Conservation (phyloP, 2,113 vertebrate species). For the Laterallus jamaicensis region DNA sequence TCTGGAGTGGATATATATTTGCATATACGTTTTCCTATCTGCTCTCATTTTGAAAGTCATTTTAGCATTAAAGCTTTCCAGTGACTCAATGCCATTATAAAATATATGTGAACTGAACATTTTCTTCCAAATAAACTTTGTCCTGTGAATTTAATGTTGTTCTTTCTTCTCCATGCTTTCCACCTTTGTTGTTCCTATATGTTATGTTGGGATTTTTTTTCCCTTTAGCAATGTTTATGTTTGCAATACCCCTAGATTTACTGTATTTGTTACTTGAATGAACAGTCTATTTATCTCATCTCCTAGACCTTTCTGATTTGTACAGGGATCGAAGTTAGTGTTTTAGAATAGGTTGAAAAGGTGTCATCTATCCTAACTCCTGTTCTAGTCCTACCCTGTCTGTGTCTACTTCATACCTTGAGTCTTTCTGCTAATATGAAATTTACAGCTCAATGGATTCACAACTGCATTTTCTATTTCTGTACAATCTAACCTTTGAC, state of each 20-base stretch:
- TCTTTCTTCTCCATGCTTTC: neutral
- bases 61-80: neutral
- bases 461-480: neutral
- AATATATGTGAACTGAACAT: neutral
- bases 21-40: neutral
- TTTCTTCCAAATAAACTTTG: neutral
- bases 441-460: neutral
- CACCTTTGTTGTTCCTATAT: neutral
- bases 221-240: neutral
- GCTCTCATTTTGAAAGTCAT: neutral
- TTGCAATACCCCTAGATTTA: neutral
- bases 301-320: neutral
- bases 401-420: neutral
- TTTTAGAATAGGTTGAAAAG: neutral
- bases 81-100: neutral
- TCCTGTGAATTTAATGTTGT: neutral
- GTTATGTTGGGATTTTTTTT: neutral
- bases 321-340: neutral
- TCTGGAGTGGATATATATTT: neutral
- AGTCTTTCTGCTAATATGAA: neutral
- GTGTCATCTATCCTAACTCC: neutral
- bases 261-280: neutral
- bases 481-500: conserved; percentile 25
- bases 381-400: neutral
- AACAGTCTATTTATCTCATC: neutral